phyloP scores from a whole-genome alignment of 2,888 invertebrate species.

The Horisme vitalbata region DNA sequence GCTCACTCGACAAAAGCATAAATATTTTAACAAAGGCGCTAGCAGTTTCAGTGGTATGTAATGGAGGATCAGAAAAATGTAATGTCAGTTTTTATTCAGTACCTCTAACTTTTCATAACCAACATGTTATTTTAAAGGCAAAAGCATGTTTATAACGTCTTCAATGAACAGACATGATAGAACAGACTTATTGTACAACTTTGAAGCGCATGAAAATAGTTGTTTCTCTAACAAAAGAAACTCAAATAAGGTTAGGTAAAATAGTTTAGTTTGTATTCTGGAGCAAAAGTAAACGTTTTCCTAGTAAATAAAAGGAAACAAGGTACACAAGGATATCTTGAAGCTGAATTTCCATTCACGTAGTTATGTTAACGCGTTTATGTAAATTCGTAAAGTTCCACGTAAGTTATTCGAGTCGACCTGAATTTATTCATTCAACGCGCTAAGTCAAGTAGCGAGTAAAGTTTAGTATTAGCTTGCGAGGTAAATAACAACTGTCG shows the following conservation, averaged over 20 bases:
- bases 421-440: conserved; percentile 52
- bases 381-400: conserved; percentile 63
- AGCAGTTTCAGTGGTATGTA: conserved; percentile 15
- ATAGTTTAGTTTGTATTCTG: conserved; percentile 24
- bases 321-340: conserved; percentile 43
- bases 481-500: conserved; percentile 25
- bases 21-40: conserved; percentile 16
- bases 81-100: too few relatives aligned
- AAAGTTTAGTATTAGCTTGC: conserved; percentile 37
- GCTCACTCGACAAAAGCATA: conserved; percentile 2
- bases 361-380: conserved; percentile 59
- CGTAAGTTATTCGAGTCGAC: conserved; percentile 59
- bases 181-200: too few relatives aligned
- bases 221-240: conserved; percentile 78
- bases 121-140: too few relatives aligned
- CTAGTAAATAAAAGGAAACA: conserved; percentile 47
- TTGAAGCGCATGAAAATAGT: too few relatives aligned
- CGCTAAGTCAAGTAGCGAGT: conserved; percentile 36
- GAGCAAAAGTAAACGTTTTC: conserved; percentile 30
- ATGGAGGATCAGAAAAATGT: too few relatives aligned
- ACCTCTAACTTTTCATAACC: too few relatives aligned
- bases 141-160: too few relatives aligned
- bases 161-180: too few relatives aligned
- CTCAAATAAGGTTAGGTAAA: not conserved
- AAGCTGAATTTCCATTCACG: conserved; percentile 54